Evolutionary conservation across 2,113 vertebrate genomes (phyloP).

Genomic region (Pleuronectes platessa): DNA sequence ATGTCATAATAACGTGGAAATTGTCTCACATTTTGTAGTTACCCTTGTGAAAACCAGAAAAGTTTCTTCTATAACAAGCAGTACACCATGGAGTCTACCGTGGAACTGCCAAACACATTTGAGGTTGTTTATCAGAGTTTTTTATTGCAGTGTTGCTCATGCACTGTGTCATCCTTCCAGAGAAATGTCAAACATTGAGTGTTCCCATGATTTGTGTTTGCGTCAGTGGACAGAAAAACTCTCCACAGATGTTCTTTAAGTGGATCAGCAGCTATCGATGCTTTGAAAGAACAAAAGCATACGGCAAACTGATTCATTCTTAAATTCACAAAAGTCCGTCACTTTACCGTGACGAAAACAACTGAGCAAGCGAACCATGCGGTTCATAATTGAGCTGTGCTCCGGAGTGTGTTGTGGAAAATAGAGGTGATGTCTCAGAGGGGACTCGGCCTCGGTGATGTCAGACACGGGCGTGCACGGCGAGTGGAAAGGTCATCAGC

Average conservation of each 20-base stretch:
- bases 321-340: background rate
- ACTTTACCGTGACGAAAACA: background rate
- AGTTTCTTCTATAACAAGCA: background rate
- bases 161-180: background rate
- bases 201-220: slow-evolving; percentile 8
- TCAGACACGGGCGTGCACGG: slow-evolving; percentile 23
- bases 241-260: background rate
- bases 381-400: slow-evolving; percentile 26
- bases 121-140: background rate
- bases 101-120: background rate
- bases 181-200: slow-evolving; percentile 6
- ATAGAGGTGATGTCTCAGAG: slow-evolving; percentile 28
- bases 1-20: background rate
- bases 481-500: slow-evolving; percentile 62
- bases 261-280: slow-evolving; percentile 6
- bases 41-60: background rate
- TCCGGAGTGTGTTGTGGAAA: slow-evolving; percentile 25
- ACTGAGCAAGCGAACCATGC: background rate
- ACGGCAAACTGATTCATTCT: background rate
- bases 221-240: slow-evolving; percentile 1
- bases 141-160: background rate
- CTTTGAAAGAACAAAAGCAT: slow-evolving; percentile 18
- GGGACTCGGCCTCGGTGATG: slow-evolving; percentile 36
- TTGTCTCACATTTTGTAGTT: background rate
- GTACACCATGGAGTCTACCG: too few species aligned